These are phyloP conservation scores for Eristalinus sepulchralis DNA, from an alignment of 2,888 invertebrate species.

Conservation along the genomic window DNA sequence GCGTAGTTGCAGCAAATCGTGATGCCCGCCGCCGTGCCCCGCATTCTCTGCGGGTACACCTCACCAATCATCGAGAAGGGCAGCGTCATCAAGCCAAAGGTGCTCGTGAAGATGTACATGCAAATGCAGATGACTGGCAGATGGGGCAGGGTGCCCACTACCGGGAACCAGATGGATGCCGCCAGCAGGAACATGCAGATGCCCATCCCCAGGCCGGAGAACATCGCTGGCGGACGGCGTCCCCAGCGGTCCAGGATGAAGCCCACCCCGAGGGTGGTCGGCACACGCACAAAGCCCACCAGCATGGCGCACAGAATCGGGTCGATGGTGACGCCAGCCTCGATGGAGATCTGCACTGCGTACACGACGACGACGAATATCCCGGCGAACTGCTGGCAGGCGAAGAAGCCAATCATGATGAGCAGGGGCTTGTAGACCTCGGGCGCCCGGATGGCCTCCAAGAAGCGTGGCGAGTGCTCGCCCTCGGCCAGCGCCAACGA, in stretches of 20 bases:
- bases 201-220: conserved; percentile 84
- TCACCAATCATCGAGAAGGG: conserved; percentile 88
- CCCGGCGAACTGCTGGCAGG: conserved; percentile 85
- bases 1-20: conserved; percentile 84
- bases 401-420: conserved; percentile 84
- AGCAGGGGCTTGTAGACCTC: conserved; percentile 74
- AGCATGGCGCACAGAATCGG: conserved; percentile 84
- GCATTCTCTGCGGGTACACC: conserved; percentile 83
- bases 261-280: conserved; percentile 84
- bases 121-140: conserved; percentile 71
- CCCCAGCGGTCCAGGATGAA: conserved; percentile 83
- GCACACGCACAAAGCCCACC: conserved; percentile 84
- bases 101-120: conserved; percentile 80
- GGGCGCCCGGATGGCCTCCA: conserved; percentile 66
- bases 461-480: conserved; percentile 44
- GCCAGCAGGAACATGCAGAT: conserved; percentile 83
- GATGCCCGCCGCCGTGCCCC: conserved; percentile 85
- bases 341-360: conserved; percentile 84
- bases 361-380: conserved; percentile 86
- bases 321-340: conserved; percentile 83
- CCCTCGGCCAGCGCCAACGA: conserved; percentile 59
- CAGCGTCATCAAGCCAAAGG: conserved; percentile 82
- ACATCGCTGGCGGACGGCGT: conserved; percentile 83
- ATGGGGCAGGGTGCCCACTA: conserved; percentile 46
- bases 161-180: conserved; percentile 79